These are phyloP conservation scores for Germaria angustata DNA, from an alignment of 2,888 invertebrate genomes.

Conservation along the genomic window DNA sequence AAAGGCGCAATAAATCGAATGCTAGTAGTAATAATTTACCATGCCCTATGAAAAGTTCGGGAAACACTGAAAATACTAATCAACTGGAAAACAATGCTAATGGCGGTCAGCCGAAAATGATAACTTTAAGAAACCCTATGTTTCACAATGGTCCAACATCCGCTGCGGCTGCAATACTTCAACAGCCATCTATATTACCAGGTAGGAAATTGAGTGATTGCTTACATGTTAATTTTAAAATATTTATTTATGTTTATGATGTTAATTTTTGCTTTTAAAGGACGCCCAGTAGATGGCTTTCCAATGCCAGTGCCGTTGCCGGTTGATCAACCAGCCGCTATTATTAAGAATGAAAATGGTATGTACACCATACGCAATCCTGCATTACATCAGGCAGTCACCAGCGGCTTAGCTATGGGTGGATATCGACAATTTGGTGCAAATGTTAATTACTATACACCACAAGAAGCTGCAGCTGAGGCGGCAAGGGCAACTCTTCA, in stretches of 20 bases:
- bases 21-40: constrained; percentile 60
- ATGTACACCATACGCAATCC: constrained; percentile 93
- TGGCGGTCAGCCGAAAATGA: constrained; percentile 82
- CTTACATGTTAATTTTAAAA: background rate
- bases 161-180: constrained; percentile 66
- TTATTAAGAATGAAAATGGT: constrained; percentile 86
- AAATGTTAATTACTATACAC: constrained; percentile 77
- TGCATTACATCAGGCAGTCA: constrained; percentile 79
- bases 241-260: background rate
- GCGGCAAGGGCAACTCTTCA: constrained; percentile 74
- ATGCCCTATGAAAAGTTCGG: constrained; percentile 43
- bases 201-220: constrained; percentile 65
- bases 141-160: constrained; percentile 80
- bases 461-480: constrained; percentile 77
- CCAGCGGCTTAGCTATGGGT: constrained; percentile 76
- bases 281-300: constrained; percentile 69
- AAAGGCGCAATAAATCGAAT: constrained; percentile 77
- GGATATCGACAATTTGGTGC: constrained; percentile 77
- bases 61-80: constrained; percentile 16
- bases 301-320: constrained; percentile 73
- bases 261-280: constrained; percentile 56
- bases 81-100: constrained; percentile 63
- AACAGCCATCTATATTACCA: constrained; percentile 70
- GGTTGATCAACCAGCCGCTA: constrained; percentile 83
- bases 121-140: constrained; percentile 89